These are phyloP conservation scores for Hirtodrosophila histrioides DNA, from an alignment of 2,888 invertebrate species.

Conservation along the genomic window DNA sequence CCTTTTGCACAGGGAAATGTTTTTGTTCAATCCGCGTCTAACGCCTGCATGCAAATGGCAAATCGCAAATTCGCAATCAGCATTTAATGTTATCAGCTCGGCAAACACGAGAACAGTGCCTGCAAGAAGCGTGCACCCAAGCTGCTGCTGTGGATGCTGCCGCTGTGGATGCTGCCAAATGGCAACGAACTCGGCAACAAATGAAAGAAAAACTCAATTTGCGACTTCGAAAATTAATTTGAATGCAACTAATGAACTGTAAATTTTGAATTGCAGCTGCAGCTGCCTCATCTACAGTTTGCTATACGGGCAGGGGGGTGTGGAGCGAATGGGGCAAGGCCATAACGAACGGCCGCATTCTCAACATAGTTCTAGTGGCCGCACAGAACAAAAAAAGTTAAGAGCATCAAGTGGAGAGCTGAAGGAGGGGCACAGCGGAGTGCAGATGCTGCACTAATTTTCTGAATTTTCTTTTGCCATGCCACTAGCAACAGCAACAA, in stretches of 20 bases:
- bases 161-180: conserved; percentile 1
- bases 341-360: conserved; percentile 45
- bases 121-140: conserved; percentile 24
- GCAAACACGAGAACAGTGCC: conserved; percentile 27
- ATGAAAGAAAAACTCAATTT: conserved; percentile 8
- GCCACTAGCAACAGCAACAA: conserved; percentile 17
- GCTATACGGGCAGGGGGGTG: conserved; percentile 10
- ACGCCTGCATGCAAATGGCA: too few species aligned
- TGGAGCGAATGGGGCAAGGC: conserved; percentile 32
- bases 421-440: neutral
- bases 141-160: neutral
- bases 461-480: conserved; percentile 44
- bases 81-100: conserved; percentile 31
- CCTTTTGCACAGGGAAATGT: too few species aligned
- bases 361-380: conserved; percentile 39
- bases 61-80: conserved; percentile 11
- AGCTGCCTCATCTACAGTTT: conserved; percentile 21
- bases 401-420: neutral
- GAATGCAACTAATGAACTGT: conserved; percentile 54
- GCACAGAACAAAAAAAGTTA: neutral
- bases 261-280: conserved; percentile 49
- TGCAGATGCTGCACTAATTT: conserved; percentile 49
- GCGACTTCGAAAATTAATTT: conserved; percentile 33
- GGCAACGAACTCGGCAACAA: conserved; percentile 24
- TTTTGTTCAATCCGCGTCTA: too few species aligned